phyloP scores from a whole-genome alignment of 2,797 vertebrate species.

The Lemur catta region DNA sequence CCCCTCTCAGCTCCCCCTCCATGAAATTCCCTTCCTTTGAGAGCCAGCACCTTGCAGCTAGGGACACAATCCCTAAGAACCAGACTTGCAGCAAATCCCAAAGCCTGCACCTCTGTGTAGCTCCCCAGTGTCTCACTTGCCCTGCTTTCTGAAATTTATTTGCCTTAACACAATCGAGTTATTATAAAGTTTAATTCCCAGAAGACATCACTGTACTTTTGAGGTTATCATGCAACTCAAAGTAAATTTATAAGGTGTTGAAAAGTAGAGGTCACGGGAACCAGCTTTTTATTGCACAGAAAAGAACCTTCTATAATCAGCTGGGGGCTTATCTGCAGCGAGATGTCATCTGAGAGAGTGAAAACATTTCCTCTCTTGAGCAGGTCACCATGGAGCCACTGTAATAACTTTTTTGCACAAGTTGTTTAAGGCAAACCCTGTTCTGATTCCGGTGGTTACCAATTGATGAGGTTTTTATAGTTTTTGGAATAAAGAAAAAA shows the following conservation, averaged over 20 bases:
- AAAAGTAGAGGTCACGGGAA: constrained; percentile 1
- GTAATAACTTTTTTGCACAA: not conserved
- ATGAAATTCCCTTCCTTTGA: not conserved
- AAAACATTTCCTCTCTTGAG: constrained; percentile 49
- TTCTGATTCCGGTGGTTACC: constrained; percentile 7
- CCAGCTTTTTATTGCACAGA: not conserved
- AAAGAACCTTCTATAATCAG: not conserved
- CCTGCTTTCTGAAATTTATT: constrained; percentile 36
- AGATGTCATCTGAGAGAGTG: constrained; percentile 4
- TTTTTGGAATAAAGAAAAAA: constrained; percentile 51
- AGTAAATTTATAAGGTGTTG: constrained; percentile 47
- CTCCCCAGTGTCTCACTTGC: not conserved
- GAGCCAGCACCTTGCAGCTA: not conserved
- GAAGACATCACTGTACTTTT: constrained; percentile 52
- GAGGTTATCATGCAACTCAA: constrained; percentile 57
- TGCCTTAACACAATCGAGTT: not conserved
- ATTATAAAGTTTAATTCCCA: constrained; percentile 52
- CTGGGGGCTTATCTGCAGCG: constrained; percentile 30
- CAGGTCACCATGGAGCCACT: not conserved
- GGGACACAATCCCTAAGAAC: not conserved
- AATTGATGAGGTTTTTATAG: constrained; percentile 24
- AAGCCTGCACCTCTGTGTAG: not conserved
- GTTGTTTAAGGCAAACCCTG: constrained; percentile 16
- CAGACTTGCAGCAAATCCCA: not conserved
- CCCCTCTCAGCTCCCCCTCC: not conserved